Conservation (phyloP, 64 coral and sea anemone genomes). For the Pocillopora damicornis region DNA sequence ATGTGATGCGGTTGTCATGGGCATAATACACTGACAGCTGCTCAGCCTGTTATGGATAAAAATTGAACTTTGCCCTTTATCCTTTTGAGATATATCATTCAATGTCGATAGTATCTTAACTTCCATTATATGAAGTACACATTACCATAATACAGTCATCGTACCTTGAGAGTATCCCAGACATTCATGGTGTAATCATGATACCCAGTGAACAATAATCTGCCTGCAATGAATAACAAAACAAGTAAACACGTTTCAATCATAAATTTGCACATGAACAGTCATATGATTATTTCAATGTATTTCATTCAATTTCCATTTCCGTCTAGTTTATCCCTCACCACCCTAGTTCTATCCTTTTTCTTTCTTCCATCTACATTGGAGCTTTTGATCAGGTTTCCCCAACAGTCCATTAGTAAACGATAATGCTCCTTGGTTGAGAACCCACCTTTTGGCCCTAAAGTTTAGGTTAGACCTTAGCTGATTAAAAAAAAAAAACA, state of each 20-base stretch:
- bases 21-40: slow-evolving; percentile 79
- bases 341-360: no score
- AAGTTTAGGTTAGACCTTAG: no score
- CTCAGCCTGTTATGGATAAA: slow-evolving; percentile 51
- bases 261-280: no score
- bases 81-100: not conserved
- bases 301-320: no score
- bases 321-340: no score
- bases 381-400: no score
- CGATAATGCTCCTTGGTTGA: no score
- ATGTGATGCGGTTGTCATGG: slow-evolving; percentile 83
- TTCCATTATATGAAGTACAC: not conserved
- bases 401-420: no score
- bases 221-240: slow-evolving; percentile 28
- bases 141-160: not conserved
- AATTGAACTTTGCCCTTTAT: not conserved
- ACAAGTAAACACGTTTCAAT: not conserved
- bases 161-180: slow-evolving; percentile 87
- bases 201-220: slow-evolving; percentile 85
- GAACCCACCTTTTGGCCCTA: no score
- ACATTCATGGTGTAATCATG: slow-evolving; percentile 97
- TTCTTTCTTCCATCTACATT: no score
- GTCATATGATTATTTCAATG: no score
- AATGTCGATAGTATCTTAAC: not conserved
- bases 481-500: no score